Conservation (phyloP, 2,888 invertebrate species). For the Dorcus parallelipipedus region DNA sequence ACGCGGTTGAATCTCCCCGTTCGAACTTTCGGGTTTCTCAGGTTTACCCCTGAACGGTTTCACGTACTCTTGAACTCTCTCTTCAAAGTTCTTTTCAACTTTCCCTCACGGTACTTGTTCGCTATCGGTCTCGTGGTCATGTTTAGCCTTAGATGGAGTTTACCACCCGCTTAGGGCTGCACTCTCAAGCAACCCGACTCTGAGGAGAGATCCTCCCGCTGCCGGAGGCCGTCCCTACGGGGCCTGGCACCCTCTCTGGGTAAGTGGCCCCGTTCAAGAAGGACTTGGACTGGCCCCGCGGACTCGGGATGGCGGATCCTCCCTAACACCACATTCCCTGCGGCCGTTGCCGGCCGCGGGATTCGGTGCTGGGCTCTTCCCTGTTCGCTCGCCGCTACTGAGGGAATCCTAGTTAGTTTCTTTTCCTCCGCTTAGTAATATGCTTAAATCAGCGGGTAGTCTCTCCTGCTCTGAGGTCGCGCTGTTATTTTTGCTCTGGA, state of each 20-base stretch:
- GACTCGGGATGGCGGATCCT: constrained; percentile 24
- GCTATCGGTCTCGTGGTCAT: too few species aligned
- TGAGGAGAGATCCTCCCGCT: not conserved
- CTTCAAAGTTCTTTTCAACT: too few species aligned
- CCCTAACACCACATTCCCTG: constrained; percentile 36
- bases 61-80: too few species aligned
- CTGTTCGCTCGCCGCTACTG: constrained; percentile 60
- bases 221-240: constrained; percentile 5
- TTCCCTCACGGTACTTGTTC: too few species aligned
- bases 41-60: too few species aligned
- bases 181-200: too few species aligned
- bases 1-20: too few species aligned
- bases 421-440: constrained; percentile 55
- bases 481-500: too few species aligned
- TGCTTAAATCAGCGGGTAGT: constrained; percentile 23
- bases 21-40: too few species aligned
- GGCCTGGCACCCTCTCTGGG: constrained; percentile 8
- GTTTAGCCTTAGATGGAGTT: too few species aligned
- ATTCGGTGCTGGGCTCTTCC: constrained; percentile 55
- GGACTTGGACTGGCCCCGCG: constrained; percentile 25
- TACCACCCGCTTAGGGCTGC: too few species aligned
- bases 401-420: constrained; percentile 59
- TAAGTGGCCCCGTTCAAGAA: too few species aligned
- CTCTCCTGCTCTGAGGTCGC: constrained; percentile 1
- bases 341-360: constrained; percentile 43